Evolutionary conservation across 2,113 vertebrate genomes (phyloP).

Genomic region (Oplegnathus fasciatus): DNA sequence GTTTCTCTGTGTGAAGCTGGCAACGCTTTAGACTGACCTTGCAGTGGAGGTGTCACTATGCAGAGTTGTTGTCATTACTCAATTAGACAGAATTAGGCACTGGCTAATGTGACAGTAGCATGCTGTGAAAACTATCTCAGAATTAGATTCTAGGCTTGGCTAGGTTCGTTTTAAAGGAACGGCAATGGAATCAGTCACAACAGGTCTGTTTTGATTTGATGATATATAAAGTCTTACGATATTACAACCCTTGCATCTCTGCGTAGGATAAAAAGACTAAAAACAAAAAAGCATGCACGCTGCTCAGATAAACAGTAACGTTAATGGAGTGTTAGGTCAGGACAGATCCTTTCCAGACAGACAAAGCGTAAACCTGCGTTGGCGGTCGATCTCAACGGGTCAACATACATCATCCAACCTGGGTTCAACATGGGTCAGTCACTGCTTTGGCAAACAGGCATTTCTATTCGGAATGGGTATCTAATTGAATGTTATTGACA

Average conservation of each 20-base stretch:
- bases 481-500: constrained; percentile 27
- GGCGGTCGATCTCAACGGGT: constrained; percentile 15
- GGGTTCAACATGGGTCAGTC: neutral
- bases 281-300: constrained; percentile 5
- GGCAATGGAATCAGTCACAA: constrained; percentile 37
- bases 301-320: constrained; percentile 39
- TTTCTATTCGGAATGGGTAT: constrained; percentile 9
- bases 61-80: constrained; percentile 77
- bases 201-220: constrained; percentile 53
- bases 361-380: neutral
- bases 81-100: constrained; percentile 80
- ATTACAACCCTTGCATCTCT: constrained; percentile 18
- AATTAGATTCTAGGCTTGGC: constrained; percentile 63
- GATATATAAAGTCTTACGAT: constrained; percentile 57
- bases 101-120: constrained; percentile 72
- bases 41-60: constrained; percentile 69
- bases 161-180: constrained; percentile 44
- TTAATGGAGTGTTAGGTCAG: constrained; percentile 55
- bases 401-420: constrained; percentile 11
- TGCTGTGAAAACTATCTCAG: constrained; percentile 71
- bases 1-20: constrained; percentile 73
- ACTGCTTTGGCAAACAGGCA: constrained; percentile 3
- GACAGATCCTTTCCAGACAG: constrained; percentile 6
- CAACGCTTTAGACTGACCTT: constrained; percentile 75
- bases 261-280: neutral